phyloP scores from a whole-genome alignment of 2,113 vertebrate species.

The Verasper variegatus region DNA sequence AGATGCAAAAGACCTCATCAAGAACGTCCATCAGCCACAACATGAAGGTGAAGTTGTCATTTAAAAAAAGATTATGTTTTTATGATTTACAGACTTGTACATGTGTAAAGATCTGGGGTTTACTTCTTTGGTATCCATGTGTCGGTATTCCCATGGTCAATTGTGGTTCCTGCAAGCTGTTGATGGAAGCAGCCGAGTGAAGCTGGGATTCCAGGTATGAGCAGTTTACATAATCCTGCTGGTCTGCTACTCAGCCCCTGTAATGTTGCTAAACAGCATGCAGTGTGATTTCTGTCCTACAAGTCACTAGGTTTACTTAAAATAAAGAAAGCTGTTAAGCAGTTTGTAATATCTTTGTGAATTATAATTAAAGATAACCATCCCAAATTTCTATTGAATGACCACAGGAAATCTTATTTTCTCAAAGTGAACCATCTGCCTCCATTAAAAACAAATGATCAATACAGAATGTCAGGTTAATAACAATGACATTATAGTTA shows the following conservation, averaged over 20 bases:
- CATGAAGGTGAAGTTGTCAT: not conserved
- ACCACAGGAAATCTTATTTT: slow-evolving; percentile 7
- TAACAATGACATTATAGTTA: slow-evolving; percentile 74
- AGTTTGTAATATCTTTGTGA: not conserved
- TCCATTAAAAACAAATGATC: slow-evolving; percentile 32
- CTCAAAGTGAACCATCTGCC: slow-evolving; percentile 33
- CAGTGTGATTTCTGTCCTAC: not conserved
- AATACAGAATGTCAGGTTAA: slow-evolving; percentile 52
- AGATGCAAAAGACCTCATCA: not conserved
- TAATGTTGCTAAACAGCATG: not conserved
- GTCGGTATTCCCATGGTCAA: slow-evolving; percentile 1
- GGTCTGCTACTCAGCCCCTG: slow-evolving; percentile 4
- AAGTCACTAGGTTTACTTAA: not conserved
- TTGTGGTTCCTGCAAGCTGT: not conserved
- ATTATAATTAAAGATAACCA: not conserved
- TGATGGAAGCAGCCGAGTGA: slow-evolving; percentile 3
- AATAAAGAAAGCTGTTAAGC: not conserved
- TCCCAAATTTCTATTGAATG: not conserved
- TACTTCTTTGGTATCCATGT: slow-evolving; percentile 21
- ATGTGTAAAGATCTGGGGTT: not conserved
- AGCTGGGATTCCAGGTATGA: slow-evolving; percentile 3
- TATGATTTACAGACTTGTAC: slow-evolving; percentile 6
- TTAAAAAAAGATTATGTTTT: not conserved
- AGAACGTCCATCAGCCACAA: not conserved
- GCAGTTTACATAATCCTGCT: not conserved